These are phyloP conservation scores for Anomalospiza imberbis DNA, from an alignment of 2,797 vertebrate species.

Conservation along the genomic window DNA sequence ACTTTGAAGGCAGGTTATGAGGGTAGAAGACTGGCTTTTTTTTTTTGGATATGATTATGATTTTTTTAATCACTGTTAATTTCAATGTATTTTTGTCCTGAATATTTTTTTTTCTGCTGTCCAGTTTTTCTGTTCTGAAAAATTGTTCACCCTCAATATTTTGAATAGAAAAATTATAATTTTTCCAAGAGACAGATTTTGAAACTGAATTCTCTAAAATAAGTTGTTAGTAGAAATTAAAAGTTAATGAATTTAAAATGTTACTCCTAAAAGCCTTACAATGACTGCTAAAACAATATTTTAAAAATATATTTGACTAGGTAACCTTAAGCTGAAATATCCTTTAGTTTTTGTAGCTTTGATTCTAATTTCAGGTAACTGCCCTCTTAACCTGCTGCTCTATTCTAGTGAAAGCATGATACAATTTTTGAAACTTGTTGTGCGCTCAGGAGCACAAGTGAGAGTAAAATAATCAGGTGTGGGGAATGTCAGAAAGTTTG, in stretches of 20 bases:
- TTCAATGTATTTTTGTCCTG: neutral
- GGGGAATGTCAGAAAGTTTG: neutral
- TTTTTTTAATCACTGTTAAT: neutral
- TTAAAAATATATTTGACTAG: neutral
- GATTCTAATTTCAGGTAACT: neutral
- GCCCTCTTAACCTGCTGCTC: neutral
- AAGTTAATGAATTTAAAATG: neutral
- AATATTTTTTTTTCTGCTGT: neutral
- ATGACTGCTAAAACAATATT: neutral
- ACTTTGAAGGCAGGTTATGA: neutral
- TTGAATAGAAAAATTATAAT: neutral
- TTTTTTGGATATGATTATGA: neutral
- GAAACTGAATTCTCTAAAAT: neutral
- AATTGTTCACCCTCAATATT: neutral
- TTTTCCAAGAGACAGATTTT: neutral
- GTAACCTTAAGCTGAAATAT: neutral
- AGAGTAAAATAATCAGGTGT: neutral
- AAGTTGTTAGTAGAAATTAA: neutral
- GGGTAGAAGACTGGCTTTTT: rapidly evolving
- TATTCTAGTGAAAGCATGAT: neutral
- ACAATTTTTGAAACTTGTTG: neutral
- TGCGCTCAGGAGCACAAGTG: neutral
- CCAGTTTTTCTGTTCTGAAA: neutral
- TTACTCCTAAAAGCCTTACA: neutral
- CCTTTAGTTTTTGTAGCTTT: neutral